Conservation (phyloP, 1,140 invertebrate species). For the Centruroides sculpturatus region DNA sequence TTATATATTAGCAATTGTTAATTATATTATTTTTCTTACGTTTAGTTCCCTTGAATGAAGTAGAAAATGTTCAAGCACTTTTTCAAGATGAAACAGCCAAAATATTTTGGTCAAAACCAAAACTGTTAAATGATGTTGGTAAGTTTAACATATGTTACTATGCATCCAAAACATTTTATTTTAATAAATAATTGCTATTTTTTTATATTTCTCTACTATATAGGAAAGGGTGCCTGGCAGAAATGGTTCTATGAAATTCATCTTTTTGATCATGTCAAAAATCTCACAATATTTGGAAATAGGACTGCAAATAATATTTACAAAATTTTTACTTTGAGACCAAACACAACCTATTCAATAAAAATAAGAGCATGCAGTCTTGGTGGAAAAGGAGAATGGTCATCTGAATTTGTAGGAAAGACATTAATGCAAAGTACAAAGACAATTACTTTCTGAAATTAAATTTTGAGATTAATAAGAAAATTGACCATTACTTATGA, state of each 20-base stretch:
- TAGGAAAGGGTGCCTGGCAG: slow-evolving; percentile 51
- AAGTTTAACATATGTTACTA: slow-evolving; percentile 10
- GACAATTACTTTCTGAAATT: too few relatives aligned
- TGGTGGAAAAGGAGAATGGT: slow-evolving; percentile 63
- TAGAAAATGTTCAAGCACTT: slow-evolving; percentile 56
- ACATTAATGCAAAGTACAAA: slow-evolving; percentile 34
- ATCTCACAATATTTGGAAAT: background rate
- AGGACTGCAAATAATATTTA: too few relatives aligned
- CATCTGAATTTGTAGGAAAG: slow-evolving; percentile 34
- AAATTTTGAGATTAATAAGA: too few relatives aligned
- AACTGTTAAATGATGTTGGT: slow-evolving; percentile 59
- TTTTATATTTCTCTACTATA: too few relatives aligned
- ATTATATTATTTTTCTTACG: background rate
- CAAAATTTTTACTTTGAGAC: slow-evolving; percentile 33
- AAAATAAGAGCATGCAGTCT: slow-evolving; percentile 58
- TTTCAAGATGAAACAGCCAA: slow-evolving; percentile 48
- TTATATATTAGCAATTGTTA: too few relatives aligned
- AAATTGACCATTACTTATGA: too few relatives aligned
- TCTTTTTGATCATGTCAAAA: slow-evolving; percentile 35
- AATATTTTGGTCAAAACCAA: slow-evolving; percentile 60
- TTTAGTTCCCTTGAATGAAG: slow-evolving; percentile 50
- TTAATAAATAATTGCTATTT: too few relatives aligned
- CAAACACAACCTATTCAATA: slow-evolving; percentile 57
- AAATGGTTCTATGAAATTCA: slow-evolving; percentile 68
- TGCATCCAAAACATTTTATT: too few relatives aligned